These are phyloP conservation scores for Drosophila kanapiae DNA, from an alignment of 1,140 invertebrate species.

Conservation along the genomic window DNA sequence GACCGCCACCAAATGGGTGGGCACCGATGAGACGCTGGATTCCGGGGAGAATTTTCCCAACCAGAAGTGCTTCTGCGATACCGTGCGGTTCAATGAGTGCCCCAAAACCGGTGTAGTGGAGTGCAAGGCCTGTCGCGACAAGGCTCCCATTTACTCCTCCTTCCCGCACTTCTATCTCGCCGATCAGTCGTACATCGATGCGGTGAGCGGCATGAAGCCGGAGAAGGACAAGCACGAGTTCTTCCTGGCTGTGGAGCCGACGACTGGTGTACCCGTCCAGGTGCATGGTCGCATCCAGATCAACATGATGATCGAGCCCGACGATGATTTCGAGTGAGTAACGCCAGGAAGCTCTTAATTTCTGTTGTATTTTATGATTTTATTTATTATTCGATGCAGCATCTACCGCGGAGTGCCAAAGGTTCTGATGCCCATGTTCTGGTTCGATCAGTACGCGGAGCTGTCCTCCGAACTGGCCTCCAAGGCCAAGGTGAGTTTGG, in stretches of 20 bases:
- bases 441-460: slow-evolving; percentile 90
- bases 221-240: slow-evolving; percentile 89
- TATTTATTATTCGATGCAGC: slow-evolving; percentile 68
- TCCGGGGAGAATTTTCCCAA: slow-evolving; percentile 89
- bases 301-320: slow-evolving; percentile 89
- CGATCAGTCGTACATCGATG: slow-evolving; percentile 88
- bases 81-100: slow-evolving; percentile 78
- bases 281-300: slow-evolving; percentile 91
- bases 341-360: not conserved
- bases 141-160: slow-evolving; percentile 92
- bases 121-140: slow-evolving; percentile 89
- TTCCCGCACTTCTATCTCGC: slow-evolving; percentile 95
- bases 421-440: slow-evolving; percentile 89
- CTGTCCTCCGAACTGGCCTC: slow-evolving; percentile 87
- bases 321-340: slow-evolving; percentile 87
- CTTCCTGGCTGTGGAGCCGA: slow-evolving; percentile 90
- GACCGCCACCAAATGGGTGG: slow-evolving; percentile 87
- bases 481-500: slow-evolving; percentile 86
- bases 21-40: slow-evolving; percentile 88
- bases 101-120: slow-evolving; percentile 87
- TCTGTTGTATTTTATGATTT: not conserved
- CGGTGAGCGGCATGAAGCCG: slow-evolving; percentile 90
- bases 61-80: slow-evolving; percentile 87
- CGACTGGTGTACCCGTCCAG: slow-evolving; percentile 89
- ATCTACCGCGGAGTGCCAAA: slow-evolving; percentile 86